Conservation (phyloP, 2,888 invertebrate species). For the Lochmaea capreae region DNA sequence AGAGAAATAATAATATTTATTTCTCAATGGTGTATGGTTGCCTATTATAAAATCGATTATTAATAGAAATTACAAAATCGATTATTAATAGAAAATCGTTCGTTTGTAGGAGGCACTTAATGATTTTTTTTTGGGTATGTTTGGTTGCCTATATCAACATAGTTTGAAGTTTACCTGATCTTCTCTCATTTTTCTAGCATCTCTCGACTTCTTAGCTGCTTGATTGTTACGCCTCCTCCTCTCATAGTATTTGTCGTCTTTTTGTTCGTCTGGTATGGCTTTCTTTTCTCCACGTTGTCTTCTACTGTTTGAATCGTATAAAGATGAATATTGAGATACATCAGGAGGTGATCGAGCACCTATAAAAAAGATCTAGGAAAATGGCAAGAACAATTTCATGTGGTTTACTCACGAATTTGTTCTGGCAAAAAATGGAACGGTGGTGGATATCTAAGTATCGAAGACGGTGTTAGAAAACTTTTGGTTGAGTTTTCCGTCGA, state of each 20-base stretch:
- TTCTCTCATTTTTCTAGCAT: constrained; percentile 87
- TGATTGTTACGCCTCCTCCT: constrained; percentile 88
- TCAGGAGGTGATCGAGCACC: constrained; percentile 37
- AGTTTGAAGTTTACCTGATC: constrained; percentile 75
- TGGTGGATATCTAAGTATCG: constrained; percentile 23
- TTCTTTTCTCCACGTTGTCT: constrained; percentile 84
- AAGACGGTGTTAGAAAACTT: constrained; percentile 10
- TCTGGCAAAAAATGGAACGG: constrained; percentile 23
- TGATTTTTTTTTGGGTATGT: not conserved
- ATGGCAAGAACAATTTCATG: not conserved
- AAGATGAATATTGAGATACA: constrained; percentile 43
- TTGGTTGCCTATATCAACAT: not conserved
- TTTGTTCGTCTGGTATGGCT: constrained; percentile 87
- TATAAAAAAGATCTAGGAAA: constrained; percentile 6
- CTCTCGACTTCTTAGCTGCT: constrained; percentile 92
- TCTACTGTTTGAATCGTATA: constrained; percentile 57
- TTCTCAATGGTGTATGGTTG: too few species aligned
- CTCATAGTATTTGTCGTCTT: constrained; percentile 92
- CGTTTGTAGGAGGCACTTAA: too few species aligned
- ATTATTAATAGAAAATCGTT: too few species aligned
- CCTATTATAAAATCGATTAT: too few species aligned
- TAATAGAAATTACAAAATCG: too few species aligned
- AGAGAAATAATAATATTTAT: too few species aligned
- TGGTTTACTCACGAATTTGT: constrained; percentile 23
- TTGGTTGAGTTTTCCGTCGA: constrained; percentile 15